Base-by-base conservation (phyloP, 2,888 invertebrate species). In the Crioceris asparagi region DNA sequence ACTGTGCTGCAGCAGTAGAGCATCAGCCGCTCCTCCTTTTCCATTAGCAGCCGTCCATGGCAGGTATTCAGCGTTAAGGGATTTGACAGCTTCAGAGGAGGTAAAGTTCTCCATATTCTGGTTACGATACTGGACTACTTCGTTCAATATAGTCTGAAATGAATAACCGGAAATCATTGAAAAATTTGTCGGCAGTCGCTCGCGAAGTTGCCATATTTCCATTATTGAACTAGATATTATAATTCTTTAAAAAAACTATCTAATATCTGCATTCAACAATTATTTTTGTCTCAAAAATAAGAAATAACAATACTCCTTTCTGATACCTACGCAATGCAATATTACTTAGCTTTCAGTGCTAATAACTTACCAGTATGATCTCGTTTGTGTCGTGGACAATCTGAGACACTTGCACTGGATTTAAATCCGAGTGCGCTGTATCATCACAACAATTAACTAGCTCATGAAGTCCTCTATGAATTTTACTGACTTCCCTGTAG, bases 31-130 rank as follows among this genome's bases (percentile, higher is more conserved):
- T 14, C 71, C 71, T 36, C 65, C 62, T 5, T 54, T 64, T 4
- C 80, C 80, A 8, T 69, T 59, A 33, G 76, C 71, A 2, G 78
- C 75, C 1, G 84, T 82, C 86, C 86, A 87, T 0, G 85, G 83
- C 11, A 81, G 60, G 56, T 78, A 80, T 55, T 83, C 82, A 5
- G 69, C 61, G 11, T 61, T 57, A 35, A 62, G 44, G 36, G 56
- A 56, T 38, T 60, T 56, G 6, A 57, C 54, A 30, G 60, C 54
- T 23, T 59, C 54, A 3, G 67, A 60, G 4, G 74, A 65, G 2
- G 61, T 57, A 46, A 71, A 79, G 37, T 64, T 62, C 14, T 67
- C 65, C 1, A 64, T 61, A 57, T 76, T 74, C 48, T 69, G 70
- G 50, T 75, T 72, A 16, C 83, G 71, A 50, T 71, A 71, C 49